These are phyloP conservation scores for Tetranychus truncatus DNA, from an alignment of 2,888 invertebrate species.

Conservation along the genomic window DNA sequence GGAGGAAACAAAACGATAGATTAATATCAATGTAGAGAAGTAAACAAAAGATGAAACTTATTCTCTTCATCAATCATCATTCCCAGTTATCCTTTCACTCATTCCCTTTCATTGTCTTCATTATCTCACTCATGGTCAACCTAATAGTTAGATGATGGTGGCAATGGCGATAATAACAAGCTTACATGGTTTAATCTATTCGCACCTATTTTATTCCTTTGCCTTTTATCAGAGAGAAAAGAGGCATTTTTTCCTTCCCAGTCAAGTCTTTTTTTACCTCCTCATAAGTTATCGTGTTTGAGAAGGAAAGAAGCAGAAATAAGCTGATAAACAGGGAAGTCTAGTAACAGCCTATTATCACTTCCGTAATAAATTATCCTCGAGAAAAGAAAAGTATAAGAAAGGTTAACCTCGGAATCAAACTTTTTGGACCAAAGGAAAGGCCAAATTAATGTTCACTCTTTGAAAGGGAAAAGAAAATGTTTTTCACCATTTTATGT, in stretches of 20 bases:
- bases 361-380: constrained; percentile 1
- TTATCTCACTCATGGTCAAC: neutral
- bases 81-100: neutral
- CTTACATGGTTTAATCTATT: neutral
- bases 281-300: neutral
- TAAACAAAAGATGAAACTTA: too few relatives aligned
- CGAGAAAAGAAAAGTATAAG: neutral
- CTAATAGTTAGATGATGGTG: neutral
- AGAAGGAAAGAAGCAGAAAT: neutral
- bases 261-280: neutral
- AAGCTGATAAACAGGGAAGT: neutral
- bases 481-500: too few relatives aligned
- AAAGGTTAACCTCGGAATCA: neutral
- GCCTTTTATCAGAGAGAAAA: too few relatives aligned
- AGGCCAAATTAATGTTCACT: neutral
- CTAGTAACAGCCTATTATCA: neutral
- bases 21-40: too few relatives aligned
- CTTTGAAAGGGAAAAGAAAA: neutral
- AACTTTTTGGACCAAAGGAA: neutral
- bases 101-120: neutral
- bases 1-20: too few relatives aligned
- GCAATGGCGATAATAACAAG: too few relatives aligned
- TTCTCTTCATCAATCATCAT: too few relatives aligned
- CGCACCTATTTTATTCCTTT: too few relatives aligned
- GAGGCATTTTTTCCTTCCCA: neutral